phyloP scores from a whole-genome alignment of 2,797 vertebrate genomes.

The Sebastes matsubarae region DNA sequence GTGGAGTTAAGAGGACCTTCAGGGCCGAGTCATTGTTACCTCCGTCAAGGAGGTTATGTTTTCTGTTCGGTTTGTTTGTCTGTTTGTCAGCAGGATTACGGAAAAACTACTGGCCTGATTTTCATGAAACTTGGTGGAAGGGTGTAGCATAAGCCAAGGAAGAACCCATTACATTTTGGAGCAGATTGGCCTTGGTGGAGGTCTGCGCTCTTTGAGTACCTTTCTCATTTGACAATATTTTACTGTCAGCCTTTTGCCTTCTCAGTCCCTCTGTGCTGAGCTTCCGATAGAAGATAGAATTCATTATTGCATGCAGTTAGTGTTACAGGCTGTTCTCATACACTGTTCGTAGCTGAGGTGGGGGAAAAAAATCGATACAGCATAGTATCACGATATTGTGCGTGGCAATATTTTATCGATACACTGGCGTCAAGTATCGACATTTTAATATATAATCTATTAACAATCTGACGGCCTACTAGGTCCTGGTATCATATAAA shows the following conservation, averaged over 20 bases:
- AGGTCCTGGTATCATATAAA: rapidly evolving
- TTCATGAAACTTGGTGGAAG: background rate
- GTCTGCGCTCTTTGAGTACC: background rate
- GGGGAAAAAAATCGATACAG: no score
- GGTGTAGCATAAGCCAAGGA: background rate
- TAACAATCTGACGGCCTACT: no score
- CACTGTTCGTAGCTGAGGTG: no score
- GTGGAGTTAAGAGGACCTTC: background rate
- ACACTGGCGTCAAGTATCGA: no score
- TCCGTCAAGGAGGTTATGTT: background rate
- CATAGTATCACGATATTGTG: no score
- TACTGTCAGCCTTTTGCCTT: background rate
- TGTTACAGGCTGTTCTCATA: background rate
- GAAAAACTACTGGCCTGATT: background rate
- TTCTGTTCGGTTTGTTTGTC: background rate
- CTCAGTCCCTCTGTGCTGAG: background rate
- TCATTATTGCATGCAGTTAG: background rate
- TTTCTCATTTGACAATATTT: background rate
- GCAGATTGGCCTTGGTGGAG: background rate
- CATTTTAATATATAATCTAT: no score
- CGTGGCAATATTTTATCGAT: no score
- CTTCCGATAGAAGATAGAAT: background rate
- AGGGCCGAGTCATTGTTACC: background rate
- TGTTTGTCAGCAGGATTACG: background rate
- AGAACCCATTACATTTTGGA: background rate